Base-by-base conservation (phyloP, 2,113 vertebrate genomes). In the Dendrocopos noguchii region DNA sequence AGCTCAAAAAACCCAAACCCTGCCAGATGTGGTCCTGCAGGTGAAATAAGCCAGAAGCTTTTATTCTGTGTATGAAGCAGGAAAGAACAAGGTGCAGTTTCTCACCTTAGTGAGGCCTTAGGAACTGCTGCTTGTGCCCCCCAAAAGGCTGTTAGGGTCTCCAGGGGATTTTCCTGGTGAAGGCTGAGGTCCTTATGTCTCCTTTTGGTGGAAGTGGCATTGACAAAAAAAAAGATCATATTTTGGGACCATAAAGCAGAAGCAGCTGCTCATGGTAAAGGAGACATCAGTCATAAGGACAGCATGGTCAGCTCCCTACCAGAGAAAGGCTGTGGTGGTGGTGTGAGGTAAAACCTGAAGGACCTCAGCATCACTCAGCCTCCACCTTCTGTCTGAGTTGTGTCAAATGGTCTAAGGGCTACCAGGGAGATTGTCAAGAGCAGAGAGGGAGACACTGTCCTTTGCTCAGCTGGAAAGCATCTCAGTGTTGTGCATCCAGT, bases 401-500 rank as follows among this genome's bases (percentile, higher is more conserved):
- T 81, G 47, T 64, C 39, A 75, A 33, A 24, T 63, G 29, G 24
- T 78, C 70, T 56, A 47, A 87, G 9, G 52, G 25, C 28, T 84
- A 63, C 9, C 44, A 65, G 19, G 19, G 22, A 76, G 53, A 71
- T 25, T 13, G 34, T 44, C 39, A 84, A 77, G 60, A 86, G 44
- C n/a, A 63, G 20, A 29, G 3, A 52, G 16, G 33, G 12, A 80
- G n/a, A 73, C 20, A 27, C 16, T 29, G 21, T 66, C 33, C 22
- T 13, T 90, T 87, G 31, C 57, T 65, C 15, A 57, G 31, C 19
- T 42, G 68, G 55, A 59, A 67, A 56, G 15, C n/a, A 34, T 33
- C 72, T 68, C 59, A 6, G 19, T 36, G 56, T 7, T 7, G 0
- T n/a, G 39, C 3, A 0, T 44, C 18, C 0, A 2, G 1, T 5